Percentiles rank a stretch among this genome's conserved stretches.
These are phyloP conservation scores for Sminthurinus aureus DNA, from an alignment of 2,888 invertebrate species.

Conservation along the genomic window DNA sequence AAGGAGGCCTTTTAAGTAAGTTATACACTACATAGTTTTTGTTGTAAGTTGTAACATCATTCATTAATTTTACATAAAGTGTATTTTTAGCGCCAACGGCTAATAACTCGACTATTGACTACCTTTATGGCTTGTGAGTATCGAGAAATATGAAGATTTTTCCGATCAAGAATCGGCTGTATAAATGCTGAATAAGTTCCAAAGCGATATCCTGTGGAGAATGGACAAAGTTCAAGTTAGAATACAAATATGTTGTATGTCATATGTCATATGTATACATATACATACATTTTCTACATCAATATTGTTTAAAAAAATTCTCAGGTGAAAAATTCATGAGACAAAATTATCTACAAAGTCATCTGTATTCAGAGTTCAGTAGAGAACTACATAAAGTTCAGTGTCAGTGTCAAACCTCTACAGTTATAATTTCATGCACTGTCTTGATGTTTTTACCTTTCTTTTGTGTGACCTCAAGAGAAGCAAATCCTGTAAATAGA, in stretches of 20 bases:
- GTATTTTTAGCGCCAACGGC: too few species aligned
- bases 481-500: background rate
- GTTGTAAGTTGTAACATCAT: too few species aligned
- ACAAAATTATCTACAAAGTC: background rate
- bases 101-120: background rate
- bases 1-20: background rate
- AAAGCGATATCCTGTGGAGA: conserved; percentile 45
- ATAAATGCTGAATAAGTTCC: conserved; percentile 54
- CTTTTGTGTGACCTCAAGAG: background rate
- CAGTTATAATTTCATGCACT: too few species aligned
- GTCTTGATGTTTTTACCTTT: too few species aligned
- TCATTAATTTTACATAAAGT: too few species aligned
- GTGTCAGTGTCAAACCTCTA: background rate
- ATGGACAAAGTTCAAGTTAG: too few species aligned
- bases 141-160: conserved; percentile 51
- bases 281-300: too few species aligned
- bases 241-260: too few species aligned
- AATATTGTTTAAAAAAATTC: background rate
- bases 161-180: conserved; percentile 43
- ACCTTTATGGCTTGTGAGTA: conserved; percentile 54
- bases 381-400: background rate
- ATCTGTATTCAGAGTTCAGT: background rate
- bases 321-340: background rate
- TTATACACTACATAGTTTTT: background rate
- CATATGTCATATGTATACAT: background rate